A percentile compares a stretch with the other conserved stretches of the same genome.
Conservation (phyloP, 2,113 vertebrate genomes). For the Saiga tatarica region DNA sequence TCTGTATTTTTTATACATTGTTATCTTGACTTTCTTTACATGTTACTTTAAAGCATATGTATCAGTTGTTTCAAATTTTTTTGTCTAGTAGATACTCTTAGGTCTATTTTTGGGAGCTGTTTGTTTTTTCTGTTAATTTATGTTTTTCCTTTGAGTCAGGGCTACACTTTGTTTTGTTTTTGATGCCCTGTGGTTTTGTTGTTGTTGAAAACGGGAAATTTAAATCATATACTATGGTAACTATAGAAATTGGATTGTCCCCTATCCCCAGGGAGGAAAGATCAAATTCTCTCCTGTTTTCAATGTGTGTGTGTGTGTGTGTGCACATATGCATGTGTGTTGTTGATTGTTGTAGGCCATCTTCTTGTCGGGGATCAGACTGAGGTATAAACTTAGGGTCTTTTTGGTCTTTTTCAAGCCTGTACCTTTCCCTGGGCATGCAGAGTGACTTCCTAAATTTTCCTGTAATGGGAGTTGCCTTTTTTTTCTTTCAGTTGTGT, state of each 20-base stretch:
- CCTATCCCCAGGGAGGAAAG: not conserved
- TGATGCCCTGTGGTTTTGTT: not conserved
- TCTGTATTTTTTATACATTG: not conserved
- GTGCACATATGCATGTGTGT: fast-evolving
- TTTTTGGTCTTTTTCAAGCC: not conserved
- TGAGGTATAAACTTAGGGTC: not conserved
- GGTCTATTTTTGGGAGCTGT: not conserved
- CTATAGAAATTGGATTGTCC: not conserved
- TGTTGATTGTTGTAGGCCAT: not conserved
- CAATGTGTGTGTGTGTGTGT: not conserved
- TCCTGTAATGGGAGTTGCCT: not conserved
- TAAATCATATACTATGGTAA: not conserved
- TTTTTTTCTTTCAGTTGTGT: not conserved
- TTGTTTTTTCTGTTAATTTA: not conserved
- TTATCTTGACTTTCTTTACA: not conserved
- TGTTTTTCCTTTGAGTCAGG: not conserved
- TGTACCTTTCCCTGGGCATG: not conserved
- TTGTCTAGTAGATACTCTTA: not conserved
- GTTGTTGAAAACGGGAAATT: not conserved
- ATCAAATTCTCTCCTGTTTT: not conserved
- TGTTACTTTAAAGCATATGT: not conserved
- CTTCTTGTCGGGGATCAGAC: not conserved
- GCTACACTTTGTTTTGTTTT: not conserved
- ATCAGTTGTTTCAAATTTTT: not conserved
- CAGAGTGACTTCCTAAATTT: not conserved